Conservation (phyloP, 2,797 vertebrate species). For the Pseudocheirus occidentalis region DNA sequence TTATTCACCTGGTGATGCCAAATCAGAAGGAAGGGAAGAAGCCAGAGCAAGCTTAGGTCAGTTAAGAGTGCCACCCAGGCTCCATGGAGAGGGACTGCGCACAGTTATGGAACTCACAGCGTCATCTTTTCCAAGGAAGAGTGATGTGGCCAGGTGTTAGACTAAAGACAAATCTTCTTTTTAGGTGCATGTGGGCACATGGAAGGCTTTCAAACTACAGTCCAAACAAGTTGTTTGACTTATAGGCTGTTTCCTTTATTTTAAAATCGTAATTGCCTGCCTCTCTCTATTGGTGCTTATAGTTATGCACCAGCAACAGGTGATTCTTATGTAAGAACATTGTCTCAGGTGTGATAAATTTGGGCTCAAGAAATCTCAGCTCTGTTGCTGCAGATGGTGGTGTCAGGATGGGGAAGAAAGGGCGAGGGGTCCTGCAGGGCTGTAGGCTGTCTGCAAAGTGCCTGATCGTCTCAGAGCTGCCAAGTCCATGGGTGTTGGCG, state of each 20-base stretch:
- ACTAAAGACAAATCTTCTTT: conserved; percentile 45
- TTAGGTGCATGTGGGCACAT: conserved; percentile 37
- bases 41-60: conserved; percentile 36
- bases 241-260: conserved; percentile 56
- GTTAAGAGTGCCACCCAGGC: conserved; percentile 39
- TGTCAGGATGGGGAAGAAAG: conserved; percentile 56
- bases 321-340: conserved; percentile 71
- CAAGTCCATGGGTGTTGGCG: conserved; percentile 41
- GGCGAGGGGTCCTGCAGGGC: conserved; percentile 51
- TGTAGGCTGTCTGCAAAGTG: conserved; percentile 47
- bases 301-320: conserved; percentile 59
- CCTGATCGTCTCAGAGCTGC: conserved; percentile 26
- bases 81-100: conserved; percentile 55
- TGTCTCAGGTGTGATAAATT: conserved; percentile 70
- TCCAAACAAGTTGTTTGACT: conserved; percentile 57
- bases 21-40: conserved; percentile 39
- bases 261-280: conserved; percentile 59
- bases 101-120: conserved; percentile 6
- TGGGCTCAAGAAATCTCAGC: conserved; percentile 60
- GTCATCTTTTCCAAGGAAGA: not conserved
- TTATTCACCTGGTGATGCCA: conserved; percentile 48
- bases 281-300: conserved; percentile 58
- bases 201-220: conserved; percentile 58
- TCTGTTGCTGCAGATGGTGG: conserved; percentile 67
- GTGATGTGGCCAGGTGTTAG: conserved; percentile 33